phyloP scores from a whole-genome alignment of 2,797 vertebrate species.

The Uromys caudimaculatus region DNA sequence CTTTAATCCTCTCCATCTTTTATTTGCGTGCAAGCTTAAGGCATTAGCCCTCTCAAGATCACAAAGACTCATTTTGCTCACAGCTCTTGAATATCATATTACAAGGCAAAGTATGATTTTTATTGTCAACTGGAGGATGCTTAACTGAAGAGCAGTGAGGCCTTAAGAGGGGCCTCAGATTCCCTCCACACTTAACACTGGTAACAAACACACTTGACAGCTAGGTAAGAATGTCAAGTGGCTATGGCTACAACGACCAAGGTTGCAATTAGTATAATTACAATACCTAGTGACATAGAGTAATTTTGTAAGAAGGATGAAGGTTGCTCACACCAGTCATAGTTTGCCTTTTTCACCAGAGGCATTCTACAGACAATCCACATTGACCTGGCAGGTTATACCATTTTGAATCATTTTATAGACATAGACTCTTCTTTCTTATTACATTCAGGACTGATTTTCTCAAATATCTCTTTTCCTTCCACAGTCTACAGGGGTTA shows the following conservation, averaged over 20 bases:
- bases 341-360: neutral
- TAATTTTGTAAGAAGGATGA: constrained; percentile 63
- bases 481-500: neutral
- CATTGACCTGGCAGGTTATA: neutral
- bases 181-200: constrained; percentile 64
- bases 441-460: neutral
- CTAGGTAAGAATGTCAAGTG: constrained; percentile 77
- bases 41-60: constrained; percentile 58
- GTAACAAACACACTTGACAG: constrained; percentile 61
- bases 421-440: neutral
- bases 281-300: constrained; percentile 21
- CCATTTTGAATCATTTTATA: neutral
- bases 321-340: constrained; percentile 4
- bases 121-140: constrained; percentile 70
- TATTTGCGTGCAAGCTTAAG: constrained; percentile 67
- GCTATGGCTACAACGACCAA: neutral
- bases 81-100: constrained; percentile 58
- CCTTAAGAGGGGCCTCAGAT: constrained; percentile 70
- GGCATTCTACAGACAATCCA: neutral
- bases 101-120: constrained; percentile 69
- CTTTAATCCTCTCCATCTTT: constrained; percentile 65
- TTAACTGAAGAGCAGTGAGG: constrained; percentile 58
- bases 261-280: constrained; percentile 72
- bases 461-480: neutral
- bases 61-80: constrained; percentile 72